Evolutionary conservation across 2,797 vertebrate genomes (phyloP), one percentile per base, ranked within the genome.

Genomic region (Vipera ursinii): DNA sequence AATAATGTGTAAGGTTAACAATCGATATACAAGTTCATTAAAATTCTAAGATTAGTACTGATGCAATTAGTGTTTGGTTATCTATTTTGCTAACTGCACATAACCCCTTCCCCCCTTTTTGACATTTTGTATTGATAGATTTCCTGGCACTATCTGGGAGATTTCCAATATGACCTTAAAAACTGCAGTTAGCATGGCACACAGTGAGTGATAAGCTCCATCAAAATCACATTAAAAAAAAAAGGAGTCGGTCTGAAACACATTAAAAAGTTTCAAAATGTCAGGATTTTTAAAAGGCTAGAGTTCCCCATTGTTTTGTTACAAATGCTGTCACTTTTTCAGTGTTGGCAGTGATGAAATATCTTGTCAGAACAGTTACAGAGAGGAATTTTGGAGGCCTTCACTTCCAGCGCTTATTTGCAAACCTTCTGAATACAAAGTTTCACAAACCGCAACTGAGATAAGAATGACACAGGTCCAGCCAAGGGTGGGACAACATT

Each of bases 211-310:
- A 85, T 93, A 89, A 4, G 7, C 88, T 55, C 69, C 51, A 51
- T 85, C 59, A 57, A 56, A 60, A 91, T n/a, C 17, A 63, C 10
- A 56, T 85, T 44, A 1, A 17, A 17, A 69, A 59, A 87, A 88
- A 82, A 32, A 48, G 63, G 51, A 91, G 32, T 22, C 24, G 2
- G 86, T 17, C 44, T 63, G 90, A 93, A 91, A 48, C 12, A 24
- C n/a, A 85, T 88, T 38, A 24, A 24, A 88, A 91, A 93, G 90
- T 93, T 91, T 86, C 32, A 1, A 91, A 89, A 88, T 91, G 89
- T 89, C 92, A 93, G 89, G 65, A 56, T 63, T 56, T 60, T 73
- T 38, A 85, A 48, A 90, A 78, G 55, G 86, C 24, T 82, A 82
- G 48, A 48, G n/a, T 85, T 91, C 63, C 26, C 44, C 22, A 14